phyloP scores from a whole-genome alignment of 2,797 vertebrate genomes.

The Characodon lateralis region DNA sequence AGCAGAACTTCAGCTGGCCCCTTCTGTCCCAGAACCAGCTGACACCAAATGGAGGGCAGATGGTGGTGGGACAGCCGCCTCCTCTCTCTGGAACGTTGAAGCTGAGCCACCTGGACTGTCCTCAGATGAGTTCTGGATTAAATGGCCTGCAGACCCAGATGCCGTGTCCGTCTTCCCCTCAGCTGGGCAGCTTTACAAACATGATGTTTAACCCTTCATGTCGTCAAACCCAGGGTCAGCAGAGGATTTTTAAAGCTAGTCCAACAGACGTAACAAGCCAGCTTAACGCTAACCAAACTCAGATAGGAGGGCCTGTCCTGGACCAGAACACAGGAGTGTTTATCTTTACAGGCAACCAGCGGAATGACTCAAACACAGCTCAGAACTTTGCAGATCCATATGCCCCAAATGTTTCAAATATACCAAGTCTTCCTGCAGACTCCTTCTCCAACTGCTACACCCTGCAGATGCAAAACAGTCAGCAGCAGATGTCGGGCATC shows the following conservation, averaged over 20 bases:
- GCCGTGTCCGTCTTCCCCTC: constrained; percentile 21
- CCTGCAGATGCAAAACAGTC: constrained; percentile 49
- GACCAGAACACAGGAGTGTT: constrained; percentile 45
- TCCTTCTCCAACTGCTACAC: constrained; percentile 43
- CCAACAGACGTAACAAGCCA: constrained; percentile 33
- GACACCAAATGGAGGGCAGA: constrained; percentile 33
- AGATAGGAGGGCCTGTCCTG: constrained; percentile 22
- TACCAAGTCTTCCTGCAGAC: constrained; percentile 23
- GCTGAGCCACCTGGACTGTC: constrained; percentile 65
- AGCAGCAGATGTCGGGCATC: constrained; percentile 15
- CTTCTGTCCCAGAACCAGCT: constrained; percentile 39
- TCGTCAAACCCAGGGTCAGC: constrained; percentile 45
- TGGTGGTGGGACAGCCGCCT: constrained; percentile 4
- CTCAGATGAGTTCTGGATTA: constrained; percentile 39
- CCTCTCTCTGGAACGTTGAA: constrained; percentile 44
- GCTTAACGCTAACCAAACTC: constrained; percentile 31
- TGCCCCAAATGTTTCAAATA: constrained; percentile 54
- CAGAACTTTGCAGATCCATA: constrained; percentile 38
- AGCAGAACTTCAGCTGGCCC: constrained; percentile 53
- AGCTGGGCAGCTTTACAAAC: constrained; percentile 1
- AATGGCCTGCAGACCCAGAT: constrained; percentile 37
- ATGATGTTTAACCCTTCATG: constrained; percentile 41
- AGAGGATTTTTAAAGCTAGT: constrained; percentile 12
- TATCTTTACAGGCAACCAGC: constrained; percentile 50
- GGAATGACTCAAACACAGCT: constrained; percentile 41